A percentile compares a stretch with the other conserved stretches of the same genome.
Evolutionary conservation across 2,888 invertebrate genomes (phyloP).

Genomic region (Cryptocephalus moraei): DNA sequence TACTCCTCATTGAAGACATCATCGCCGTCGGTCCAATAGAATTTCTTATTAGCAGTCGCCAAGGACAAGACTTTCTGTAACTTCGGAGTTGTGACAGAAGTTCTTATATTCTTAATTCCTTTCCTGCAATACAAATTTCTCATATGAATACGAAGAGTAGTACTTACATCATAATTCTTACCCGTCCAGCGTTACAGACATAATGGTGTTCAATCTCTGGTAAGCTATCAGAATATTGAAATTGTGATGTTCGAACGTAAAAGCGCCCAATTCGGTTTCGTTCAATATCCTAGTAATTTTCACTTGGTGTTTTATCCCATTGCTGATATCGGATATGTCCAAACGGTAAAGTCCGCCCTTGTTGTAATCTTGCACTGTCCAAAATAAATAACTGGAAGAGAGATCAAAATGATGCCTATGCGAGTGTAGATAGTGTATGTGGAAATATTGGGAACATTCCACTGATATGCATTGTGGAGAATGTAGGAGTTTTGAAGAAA

Average conservation of each 20-base stretch:
- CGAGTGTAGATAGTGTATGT: no score
- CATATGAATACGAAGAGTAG: no score
- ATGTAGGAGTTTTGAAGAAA: no score
- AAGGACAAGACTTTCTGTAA: slow-evolving; percentile 66
- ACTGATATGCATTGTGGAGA: no score
- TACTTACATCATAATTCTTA: slow-evolving; percentile 28
- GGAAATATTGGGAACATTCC: no score
- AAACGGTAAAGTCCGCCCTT: slow-evolving; percentile 63
- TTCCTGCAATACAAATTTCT: slow-evolving; percentile 38
- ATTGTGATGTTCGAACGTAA: slow-evolving; percentile 73
- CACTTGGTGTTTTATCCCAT: slow-evolving; percentile 60
- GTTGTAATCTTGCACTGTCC: slow-evolving; percentile 49
- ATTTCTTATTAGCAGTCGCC: slow-evolving; percentile 63
- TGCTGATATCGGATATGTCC: slow-evolving; percentile 67
- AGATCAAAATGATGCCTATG: background rate
- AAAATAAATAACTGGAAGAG: slow-evolving; percentile 63
- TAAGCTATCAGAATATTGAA: slow-evolving; percentile 70
- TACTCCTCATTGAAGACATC: slow-evolving; percentile 72
- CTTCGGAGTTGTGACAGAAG: slow-evolving; percentile 64
- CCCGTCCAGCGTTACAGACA: slow-evolving; percentile 77
- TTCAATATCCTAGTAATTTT: slow-evolving; percentile 54
- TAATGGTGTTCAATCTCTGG: slow-evolving; percentile 63
- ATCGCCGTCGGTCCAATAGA: slow-evolving; percentile 79
- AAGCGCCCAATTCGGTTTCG: slow-evolving; percentile 63
- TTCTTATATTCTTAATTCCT: slow-evolving; percentile 60